Base-by-base conservation (phyloP, 1,140 invertebrate genomes). In the Sycophila sp. region DNA sequence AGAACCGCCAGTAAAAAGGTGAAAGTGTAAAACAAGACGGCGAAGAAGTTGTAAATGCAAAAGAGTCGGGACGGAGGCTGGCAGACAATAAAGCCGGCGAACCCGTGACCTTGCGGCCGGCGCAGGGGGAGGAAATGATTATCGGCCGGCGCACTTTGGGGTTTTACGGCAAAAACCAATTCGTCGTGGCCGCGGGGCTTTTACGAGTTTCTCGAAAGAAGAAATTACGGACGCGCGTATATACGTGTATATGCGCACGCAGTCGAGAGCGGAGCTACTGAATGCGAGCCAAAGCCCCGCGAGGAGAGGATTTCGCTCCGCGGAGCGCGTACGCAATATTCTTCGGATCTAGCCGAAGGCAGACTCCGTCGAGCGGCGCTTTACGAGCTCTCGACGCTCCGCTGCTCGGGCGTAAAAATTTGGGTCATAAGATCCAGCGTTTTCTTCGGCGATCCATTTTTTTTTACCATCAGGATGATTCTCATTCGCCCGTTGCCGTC, bases 111-210 rank as follows among this genome's bases (percentile, higher is more conserved):
- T 32, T 65, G 6, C 24, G 19, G 1, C 15, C 5, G 19, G 2
- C 17, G 7, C n/a, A 17, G n/a, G 19, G 8, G 11, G 28, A 22
- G 32, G 4, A 60, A 51, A 60, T 69, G 40, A 69, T 69, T 69
- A 69, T 69, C 58, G 55, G 19, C 19, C 7, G 28, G 65, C 26
- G 42, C 55, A 51, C 47, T 69, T 59, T 36, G 45, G 42, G 53
- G 73, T 42, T 75, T 76, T 76, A 77, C 69, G 58, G 65, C 59
- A 68, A 73, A 76, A 76, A 76, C 74, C 74, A 73, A 77, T 78
- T 69, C 64, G 38, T 26, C 15, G 67, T 67, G 69, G 71, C 71
- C 64, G 69, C 70, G 68, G 64, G 69, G 72, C 72, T 71, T 78
- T 77, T 77, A 77, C 73, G 73, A 75, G 75, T 72, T 75, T 56